Conservation (phyloP, 2,113 vertebrate genomes). For the Proterorhinus semilunaris region DNA sequence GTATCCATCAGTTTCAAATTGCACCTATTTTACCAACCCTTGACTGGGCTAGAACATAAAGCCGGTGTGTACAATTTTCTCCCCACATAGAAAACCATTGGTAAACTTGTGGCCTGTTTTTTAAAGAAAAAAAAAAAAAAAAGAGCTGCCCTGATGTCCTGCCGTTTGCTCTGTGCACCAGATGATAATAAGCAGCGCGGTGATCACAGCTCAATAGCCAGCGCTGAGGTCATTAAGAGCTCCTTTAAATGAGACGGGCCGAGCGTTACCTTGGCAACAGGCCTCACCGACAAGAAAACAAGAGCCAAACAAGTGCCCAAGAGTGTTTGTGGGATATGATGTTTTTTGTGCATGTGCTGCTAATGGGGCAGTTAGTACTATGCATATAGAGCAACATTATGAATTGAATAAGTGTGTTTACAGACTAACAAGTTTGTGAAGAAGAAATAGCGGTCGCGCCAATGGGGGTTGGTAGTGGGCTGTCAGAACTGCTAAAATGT, state of each 20-base stretch:
- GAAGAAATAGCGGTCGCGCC: too few species aligned
- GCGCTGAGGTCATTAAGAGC: conserved; percentile 50
- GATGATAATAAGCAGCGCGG: conserved; percentile 42
- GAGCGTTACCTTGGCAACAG: conserved; percentile 67
- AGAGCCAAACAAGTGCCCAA: conserved; percentile 29
- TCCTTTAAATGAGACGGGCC: conserved; percentile 47
- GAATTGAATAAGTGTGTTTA: neutral
- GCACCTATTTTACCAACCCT: neutral
- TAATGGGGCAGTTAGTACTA: neutral
- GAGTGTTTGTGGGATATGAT: neutral
- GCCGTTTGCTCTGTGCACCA: conserved; percentile 5
- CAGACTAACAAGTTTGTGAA: too few species aligned
- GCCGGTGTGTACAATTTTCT: neutral
- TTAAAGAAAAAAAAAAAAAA: too few species aligned
- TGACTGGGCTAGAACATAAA: neutral
- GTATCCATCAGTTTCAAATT: neutral
- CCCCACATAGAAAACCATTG: neutral
- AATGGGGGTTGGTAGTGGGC: too few species aligned
- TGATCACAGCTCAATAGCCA: conserved; percentile 57
- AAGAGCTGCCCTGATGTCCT: conserved; percentile 10
- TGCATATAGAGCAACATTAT: neutral
- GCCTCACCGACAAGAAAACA: conserved; percentile 36
- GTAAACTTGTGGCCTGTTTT: neutral
- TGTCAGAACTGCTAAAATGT: too few species aligned
- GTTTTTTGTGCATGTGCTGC: conserved; percentile 1